Evolutionary conservation across 1,140 invertebrate genomes (phyloP).

Genomic region (Drosophila oshimai): DNA sequence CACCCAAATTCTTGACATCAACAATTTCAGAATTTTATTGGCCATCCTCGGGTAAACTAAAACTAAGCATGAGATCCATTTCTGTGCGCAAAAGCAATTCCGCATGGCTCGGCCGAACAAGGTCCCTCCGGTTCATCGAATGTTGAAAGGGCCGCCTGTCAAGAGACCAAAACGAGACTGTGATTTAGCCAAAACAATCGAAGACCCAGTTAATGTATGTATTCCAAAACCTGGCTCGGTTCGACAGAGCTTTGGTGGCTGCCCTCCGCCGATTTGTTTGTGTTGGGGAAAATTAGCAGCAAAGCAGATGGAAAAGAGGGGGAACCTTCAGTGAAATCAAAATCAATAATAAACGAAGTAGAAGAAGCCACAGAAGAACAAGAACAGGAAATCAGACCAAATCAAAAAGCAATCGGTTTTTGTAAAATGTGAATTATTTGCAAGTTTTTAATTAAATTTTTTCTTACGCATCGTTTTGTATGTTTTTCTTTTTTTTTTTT

Average conservation of each 20-base stretch:
- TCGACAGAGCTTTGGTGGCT: constrained; percentile 35
- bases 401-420: constrained; percentile 55
- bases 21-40: constrained; percentile 62
- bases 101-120: constrained; percentile 5
- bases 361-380: constrained; percentile 28
- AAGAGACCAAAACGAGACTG: constrained; percentile 29
- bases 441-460: constrained; percentile 73
- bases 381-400: constrained; percentile 27
- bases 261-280: not conserved
- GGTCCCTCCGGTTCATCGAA: constrained; percentile 42
- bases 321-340: not conserved
- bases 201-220: not conserved
- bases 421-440: constrained; percentile 72
- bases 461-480: constrained; percentile 65
- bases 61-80: constrained; percentile 71
- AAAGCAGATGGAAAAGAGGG: not conserved
- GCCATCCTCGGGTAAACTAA: constrained; percentile 28
- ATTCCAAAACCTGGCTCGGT: constrained; percentile 36
- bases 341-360: constrained; percentile 32
- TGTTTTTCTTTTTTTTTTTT: constrained; percentile 30
- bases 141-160: constrained; percentile 44
- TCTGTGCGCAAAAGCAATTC: constrained; percentile 9
- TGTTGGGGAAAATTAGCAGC: not conserved
- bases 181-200: constrained; percentile 29
- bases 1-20: constrained; percentile 7